Conservation (phyloP, 2,113 vertebrate species). For the Numida meleagris region DNA sequence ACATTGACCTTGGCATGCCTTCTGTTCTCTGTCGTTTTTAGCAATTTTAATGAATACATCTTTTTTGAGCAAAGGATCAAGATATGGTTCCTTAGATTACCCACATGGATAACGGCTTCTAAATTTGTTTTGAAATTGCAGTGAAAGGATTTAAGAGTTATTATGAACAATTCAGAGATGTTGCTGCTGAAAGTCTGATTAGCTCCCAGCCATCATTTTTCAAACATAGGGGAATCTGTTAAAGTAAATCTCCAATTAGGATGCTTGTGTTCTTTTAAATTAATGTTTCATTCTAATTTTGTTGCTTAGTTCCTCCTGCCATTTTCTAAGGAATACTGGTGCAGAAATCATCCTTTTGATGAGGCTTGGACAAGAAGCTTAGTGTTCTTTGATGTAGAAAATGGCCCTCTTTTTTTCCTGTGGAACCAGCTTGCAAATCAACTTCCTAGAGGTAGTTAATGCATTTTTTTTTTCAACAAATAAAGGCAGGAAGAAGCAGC, state of each 20-base stretch:
- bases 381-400: conserved; percentile 59
- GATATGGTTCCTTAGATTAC: conserved; percentile 16
- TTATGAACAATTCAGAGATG: conserved; percentile 7
- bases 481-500: background rate
- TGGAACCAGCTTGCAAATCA: conserved; percentile 6
- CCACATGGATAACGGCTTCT: conserved; percentile 14
- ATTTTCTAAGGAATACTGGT: conserved; percentile 47
- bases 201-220: conserved; percentile 42
- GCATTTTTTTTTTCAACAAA: background rate
- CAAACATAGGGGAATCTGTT: conserved; percentile 35
- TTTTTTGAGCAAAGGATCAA: conserved; percentile 24
- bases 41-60: conserved; percentile 29
- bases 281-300: conserved; percentile 52
- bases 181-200: background rate
- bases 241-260: conserved; percentile 57
- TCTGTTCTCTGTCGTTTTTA: conserved; percentile 22
- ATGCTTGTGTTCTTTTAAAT: conserved; percentile 61
- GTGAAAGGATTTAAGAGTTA: background rate
- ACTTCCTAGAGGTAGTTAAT: background rate
- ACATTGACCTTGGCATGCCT: conserved; percentile 32
- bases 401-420: conserved; percentile 20
- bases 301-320: conserved; percentile 37
- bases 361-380: conserved; percentile 40
- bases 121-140: conserved; percentile 6
- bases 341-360: conserved; percentile 47